Evolutionary conservation across 1,140 invertebrate genomes (phyloP).

Genomic region (Penaeus vannamei): DNA sequence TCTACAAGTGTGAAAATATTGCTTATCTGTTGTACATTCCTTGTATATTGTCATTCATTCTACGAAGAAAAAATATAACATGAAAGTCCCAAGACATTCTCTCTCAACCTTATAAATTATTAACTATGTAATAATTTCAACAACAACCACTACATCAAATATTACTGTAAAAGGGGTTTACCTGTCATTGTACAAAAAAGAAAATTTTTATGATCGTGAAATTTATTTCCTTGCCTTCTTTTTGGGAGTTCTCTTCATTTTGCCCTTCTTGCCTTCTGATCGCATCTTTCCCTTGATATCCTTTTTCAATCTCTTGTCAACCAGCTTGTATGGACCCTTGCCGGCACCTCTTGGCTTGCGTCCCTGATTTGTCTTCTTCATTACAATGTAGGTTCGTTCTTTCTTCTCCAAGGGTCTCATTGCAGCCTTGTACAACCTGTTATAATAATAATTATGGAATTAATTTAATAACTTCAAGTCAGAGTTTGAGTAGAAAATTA

Average conservation of each 20-base stretch:
- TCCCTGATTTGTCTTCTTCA: slow-evolving; percentile 86
- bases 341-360: slow-evolving; percentile 87
- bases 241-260: neutral
- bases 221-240: neutral
- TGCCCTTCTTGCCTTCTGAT: slow-evolving; percentile 75
- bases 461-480: neutral
- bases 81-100: too few species aligned
- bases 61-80: too few species aligned
- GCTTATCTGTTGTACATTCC: too few species aligned
- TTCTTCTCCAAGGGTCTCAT: slow-evolving; percentile 80
- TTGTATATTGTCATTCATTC: too few species aligned
- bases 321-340: slow-evolving; percentile 93
- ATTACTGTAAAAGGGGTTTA: too few species aligned
- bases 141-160: too few species aligned
- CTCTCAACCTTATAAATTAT: too few species aligned
- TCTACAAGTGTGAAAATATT: too few species aligned
- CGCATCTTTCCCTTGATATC: slow-evolving; percentile 82
- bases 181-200: too few species aligned
- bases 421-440: slow-evolving; percentile 85
- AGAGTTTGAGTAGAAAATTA: neutral
- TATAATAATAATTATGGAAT: slow-evolving; percentile 61
- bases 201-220: neutral
- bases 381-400: slow-evolving; percentile 94
- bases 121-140: too few species aligned
- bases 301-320: slow-evolving; percentile 97